phyloP scores from a whole-genome alignment of 92 coral and sea anemone genomes.

The Paramuricea clavata region DNA sequence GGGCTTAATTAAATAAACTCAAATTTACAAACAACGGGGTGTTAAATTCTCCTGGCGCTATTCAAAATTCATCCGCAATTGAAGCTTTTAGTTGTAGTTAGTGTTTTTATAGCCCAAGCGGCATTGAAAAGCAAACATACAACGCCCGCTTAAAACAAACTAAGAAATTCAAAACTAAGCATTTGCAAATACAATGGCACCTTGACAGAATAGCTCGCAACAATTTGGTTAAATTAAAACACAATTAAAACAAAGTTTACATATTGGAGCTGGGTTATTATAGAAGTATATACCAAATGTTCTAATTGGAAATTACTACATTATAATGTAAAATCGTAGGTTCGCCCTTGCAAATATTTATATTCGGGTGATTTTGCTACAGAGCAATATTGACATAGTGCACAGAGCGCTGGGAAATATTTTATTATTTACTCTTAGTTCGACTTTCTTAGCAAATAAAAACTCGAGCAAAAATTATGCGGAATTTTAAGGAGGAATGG shows the following conservation, averaged over 20 bases:
- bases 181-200: background rate
- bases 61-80: background rate
- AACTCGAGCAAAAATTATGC: background rate
- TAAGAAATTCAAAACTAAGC: background rate
- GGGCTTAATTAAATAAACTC: conserved; percentile 2
- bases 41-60: background rate
- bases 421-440: background rate
- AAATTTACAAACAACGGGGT: background rate
- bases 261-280: background rate
- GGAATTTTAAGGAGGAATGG: background rate
- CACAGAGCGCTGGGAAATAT: background rate
- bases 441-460: background rate
- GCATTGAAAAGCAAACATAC: background rate
- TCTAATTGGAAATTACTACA: conserved; percentile 33
- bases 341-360: conserved; percentile 29
- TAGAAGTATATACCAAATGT: background rate
- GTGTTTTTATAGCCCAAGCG: background rate
- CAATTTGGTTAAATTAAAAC: background rate
- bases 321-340: background rate
- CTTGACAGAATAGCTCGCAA: background rate
- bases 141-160: conserved; percentile 10
- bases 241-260: background rate
- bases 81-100: background rate
- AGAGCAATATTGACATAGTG: background rate
- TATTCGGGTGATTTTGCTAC: background rate